These are phyloP conservation scores for Saccostrea echinata DNA, from an alignment of 1,140 invertebrate genomes.

Conservation along the genomic window DNA sequence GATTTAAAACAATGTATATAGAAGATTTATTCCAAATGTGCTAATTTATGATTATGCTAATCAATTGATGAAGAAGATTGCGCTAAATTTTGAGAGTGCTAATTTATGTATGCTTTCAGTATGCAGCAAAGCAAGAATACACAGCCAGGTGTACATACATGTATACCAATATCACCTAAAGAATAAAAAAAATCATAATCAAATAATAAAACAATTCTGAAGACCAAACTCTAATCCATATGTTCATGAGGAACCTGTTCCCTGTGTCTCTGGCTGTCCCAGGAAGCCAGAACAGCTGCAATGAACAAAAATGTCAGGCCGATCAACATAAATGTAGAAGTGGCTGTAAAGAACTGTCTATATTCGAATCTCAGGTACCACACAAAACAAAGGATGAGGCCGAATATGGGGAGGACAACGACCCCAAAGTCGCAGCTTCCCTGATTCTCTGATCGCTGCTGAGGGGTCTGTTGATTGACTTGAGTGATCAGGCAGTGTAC, in stretches of 20 bases:
- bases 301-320: conserved; percentile 84
- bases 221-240: conserved; percentile 60
- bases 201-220: too few relatives aligned
- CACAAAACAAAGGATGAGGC: conserved; percentile 81
- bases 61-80: too few relatives aligned
- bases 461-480: conserved; percentile 50
- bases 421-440: conserved; percentile 68
- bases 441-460: conserved; percentile 33
- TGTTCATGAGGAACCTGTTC: conserved; percentile 59
- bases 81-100: too few relatives aligned
- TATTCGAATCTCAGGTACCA: conserved; percentile 86
- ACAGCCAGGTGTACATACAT: neutral
- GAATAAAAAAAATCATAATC: too few relatives aligned
- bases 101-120: neutral
- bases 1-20: too few relatives aligned
- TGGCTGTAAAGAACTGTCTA: conserved; percentile 84
- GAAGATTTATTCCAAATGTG: too few relatives aligned
- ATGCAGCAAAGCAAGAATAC: neutral
- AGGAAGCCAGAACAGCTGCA: conserved; percentile 72
- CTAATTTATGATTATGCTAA: too few relatives aligned
- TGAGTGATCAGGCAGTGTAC: conserved; percentile 89
- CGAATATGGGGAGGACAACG: conserved; percentile 81
- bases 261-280: conserved; percentile 53
- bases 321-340: conserved; percentile 84
- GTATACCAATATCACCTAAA: neutral